Conservation (phyloP, 2,797 vertebrate species). For the Sternotherus odoratus region DNA sequence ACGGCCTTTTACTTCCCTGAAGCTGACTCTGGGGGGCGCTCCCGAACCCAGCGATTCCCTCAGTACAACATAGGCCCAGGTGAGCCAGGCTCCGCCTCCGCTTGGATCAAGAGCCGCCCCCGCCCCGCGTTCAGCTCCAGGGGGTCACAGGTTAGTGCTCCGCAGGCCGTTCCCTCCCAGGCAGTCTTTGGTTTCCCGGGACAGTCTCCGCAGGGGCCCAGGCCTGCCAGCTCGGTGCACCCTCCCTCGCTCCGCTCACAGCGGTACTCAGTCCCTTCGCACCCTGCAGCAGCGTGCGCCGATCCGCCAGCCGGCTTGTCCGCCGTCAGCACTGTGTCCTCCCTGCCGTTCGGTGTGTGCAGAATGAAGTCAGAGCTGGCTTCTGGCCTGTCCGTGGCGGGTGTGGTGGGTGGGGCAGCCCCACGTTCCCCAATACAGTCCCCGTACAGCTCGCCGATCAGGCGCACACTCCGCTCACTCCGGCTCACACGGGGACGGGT, state of each 20-base stretch:
- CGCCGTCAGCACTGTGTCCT: background rate
- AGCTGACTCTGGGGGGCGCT: background rate
- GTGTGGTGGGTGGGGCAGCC: background rate
- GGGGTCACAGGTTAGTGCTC: background rate
- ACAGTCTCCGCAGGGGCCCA: background rate
- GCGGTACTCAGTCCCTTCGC: too few relatives aligned
- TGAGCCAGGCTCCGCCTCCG: background rate
- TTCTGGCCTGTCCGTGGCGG: background rate
- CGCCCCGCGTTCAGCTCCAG: background rate
- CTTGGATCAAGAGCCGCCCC: background rate
- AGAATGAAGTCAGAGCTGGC: background rate
- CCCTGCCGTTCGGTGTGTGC: too few relatives aligned
- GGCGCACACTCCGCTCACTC: background rate
- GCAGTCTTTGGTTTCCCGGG: background rate
- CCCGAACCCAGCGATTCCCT: background rate
- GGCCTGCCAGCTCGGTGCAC: background rate
- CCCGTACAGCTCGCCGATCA: fast-evolving
- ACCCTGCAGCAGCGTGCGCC: too few relatives aligned
- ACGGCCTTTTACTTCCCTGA: background rate
- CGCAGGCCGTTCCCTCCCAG: background rate
- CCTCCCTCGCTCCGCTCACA: too few relatives aligned
- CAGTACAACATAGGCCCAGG: background rate
- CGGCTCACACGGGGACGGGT: constrained; percentile 8
- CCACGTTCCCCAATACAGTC: background rate
- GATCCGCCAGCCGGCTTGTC: background rate